phyloP scores from a whole-genome alignment of 2,113 vertebrate genomes.

The Oncorhynchus gorbuscha region DNA sequence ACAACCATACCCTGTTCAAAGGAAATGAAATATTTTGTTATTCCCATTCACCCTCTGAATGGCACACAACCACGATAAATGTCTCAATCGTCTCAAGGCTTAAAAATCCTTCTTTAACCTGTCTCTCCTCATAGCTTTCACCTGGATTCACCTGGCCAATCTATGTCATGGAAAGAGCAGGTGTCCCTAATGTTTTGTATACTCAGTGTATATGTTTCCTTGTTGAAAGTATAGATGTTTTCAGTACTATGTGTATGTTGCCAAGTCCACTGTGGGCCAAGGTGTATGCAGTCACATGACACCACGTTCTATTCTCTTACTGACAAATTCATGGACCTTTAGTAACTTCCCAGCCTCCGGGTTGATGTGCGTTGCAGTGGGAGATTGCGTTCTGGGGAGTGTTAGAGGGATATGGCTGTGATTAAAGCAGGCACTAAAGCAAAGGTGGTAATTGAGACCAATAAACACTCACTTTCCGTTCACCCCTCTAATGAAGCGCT shows the following conservation, averaged over 20 bases:
- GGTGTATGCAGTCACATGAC: neutral
- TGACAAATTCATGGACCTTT: neutral
- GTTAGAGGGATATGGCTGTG: conserved; percentile 57
- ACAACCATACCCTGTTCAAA: too few species aligned
- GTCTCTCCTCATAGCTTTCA: too few species aligned
- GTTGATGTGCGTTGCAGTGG: conserved; percentile 12
- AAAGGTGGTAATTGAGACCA: conserved; percentile 73
- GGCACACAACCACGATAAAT: too few species aligned
- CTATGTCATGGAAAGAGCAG: too few species aligned
- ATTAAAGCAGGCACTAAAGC: conserved; percentile 69
- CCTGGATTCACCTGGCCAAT: too few species aligned
- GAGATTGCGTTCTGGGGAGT: conserved; percentile 5
- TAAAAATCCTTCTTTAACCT: too few species aligned
- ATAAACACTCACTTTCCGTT: conserved; percentile 75
- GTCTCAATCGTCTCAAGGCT: too few species aligned
- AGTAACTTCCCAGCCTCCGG: neutral
- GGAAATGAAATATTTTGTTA: too few species aligned
- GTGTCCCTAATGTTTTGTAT: too few species aligned
- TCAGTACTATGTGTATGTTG: neutral
- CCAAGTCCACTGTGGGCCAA: neutral
- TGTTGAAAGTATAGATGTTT: neutral
- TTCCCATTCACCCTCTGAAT: too few species aligned
- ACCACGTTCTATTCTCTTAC: neutral
- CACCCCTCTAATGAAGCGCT: conserved; percentile 64
- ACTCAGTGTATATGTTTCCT: neutral